Percentiles rank a stretch among this genome's conserved stretches.
These are phyloP conservation scores for Chiridota heheva DNA, from an alignment of 35 echinoderm and acorn worm species.

Conservation along the genomic window DNA sequence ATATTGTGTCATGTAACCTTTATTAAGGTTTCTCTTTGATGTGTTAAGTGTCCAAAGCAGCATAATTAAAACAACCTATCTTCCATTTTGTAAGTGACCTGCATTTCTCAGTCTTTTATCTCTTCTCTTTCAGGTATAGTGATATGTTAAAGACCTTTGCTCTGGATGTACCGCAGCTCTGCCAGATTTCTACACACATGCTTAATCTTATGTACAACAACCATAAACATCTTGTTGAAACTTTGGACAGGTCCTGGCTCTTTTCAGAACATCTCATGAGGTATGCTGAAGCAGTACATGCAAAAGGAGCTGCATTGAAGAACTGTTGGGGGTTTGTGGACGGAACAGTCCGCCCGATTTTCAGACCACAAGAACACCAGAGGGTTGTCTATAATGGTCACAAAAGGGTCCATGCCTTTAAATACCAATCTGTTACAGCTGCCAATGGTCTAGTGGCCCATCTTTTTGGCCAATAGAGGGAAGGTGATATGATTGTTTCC, in stretches of 20 bases:
- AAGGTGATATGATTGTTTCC: slow-evolving; percentile 40
- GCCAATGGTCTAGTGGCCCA: slow-evolving; percentile 67
- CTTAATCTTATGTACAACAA: slow-evolving; percentile 42
- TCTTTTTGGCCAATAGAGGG: slow-evolving; percentile 65
- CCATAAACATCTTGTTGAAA: slow-evolving; percentile 22
- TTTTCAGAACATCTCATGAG: slow-evolving; percentile 10
- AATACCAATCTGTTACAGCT: slow-evolving; percentile 61
- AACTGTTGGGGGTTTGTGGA: slow-evolving; percentile 92
- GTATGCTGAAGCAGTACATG: slow-evolving; percentile 54
- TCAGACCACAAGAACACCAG: slow-evolving; percentile 47
- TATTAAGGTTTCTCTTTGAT: no score
- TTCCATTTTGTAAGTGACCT: no score
- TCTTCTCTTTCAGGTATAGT: slow-evolving; percentile 52
- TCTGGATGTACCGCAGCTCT: slow-evolving; percentile 54
- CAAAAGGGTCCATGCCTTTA: slow-evolving; percentile 71
- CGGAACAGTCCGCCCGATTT: slow-evolving; percentile 65
- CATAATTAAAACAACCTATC: no score
- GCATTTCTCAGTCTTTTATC: not conserved
- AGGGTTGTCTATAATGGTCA: slow-evolving; percentile 63
- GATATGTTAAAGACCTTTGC: slow-evolving; percentile 59
- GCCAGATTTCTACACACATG: slow-evolving; percentile 42
- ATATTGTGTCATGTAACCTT: no score
- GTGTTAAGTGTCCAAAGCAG: no score
- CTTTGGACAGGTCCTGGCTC: slow-evolving; percentile 56
- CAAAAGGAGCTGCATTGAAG: slow-evolving; percentile 55